A percentile compares a stretch with the other conserved stretches of the same genome.
These are phyloP conservation scores for Aquatica leii DNA, from an alignment of 2,888 invertebrate species.

Conservation along the genomic window DNA sequence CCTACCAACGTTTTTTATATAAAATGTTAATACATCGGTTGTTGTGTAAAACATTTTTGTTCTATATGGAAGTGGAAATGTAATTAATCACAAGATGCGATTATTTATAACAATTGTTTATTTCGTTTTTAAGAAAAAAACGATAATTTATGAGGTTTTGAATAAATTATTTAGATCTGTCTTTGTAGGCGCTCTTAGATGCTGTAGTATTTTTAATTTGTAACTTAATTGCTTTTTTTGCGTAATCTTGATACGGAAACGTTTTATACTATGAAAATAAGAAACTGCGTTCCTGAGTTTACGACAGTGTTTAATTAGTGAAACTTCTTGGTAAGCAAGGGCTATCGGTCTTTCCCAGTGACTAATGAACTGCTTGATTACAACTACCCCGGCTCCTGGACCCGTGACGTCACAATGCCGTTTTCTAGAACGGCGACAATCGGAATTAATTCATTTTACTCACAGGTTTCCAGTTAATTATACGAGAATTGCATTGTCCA, in stretches of 20 bases:
- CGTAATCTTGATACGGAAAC: too few relatives aligned
- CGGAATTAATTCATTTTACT: slow-evolving; percentile 59
- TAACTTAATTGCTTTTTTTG: too few relatives aligned
- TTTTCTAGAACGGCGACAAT: slow-evolving; percentile 51
- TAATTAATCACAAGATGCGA: too few relatives aligned
- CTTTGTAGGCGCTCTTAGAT: too few relatives aligned
- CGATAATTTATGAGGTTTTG: too few relatives aligned
- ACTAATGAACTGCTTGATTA: slow-evolving; percentile 63
- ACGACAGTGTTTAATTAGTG: slow-evolving; percentile 60
- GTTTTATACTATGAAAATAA: slow-evolving; percentile 17
- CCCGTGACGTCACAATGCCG: slow-evolving; percentile 37
- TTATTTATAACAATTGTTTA: too few relatives aligned
- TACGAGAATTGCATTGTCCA: slow-evolving; percentile 26
- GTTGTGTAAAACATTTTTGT: too few relatives aligned
- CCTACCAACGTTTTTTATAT: slow-evolving; percentile 9
- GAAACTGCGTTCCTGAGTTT: slow-evolving; percentile 25
- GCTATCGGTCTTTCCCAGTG: slow-evolving; percentile 60
- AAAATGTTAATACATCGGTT: neutral
- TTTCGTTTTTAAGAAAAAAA: too few relatives aligned
- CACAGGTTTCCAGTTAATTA: slow-evolving; percentile 39
- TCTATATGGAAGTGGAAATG: too few relatives aligned
- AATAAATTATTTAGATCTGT: too few relatives aligned
- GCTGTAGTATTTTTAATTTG: too few relatives aligned
- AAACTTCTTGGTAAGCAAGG: slow-evolving; percentile 54
- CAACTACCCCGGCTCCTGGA: slow-evolving; percentile 42